These are phyloP conservation scores for Istiophorus platypterus DNA, from an alignment of 2,113 vertebrate species.

Conservation along the genomic window DNA sequence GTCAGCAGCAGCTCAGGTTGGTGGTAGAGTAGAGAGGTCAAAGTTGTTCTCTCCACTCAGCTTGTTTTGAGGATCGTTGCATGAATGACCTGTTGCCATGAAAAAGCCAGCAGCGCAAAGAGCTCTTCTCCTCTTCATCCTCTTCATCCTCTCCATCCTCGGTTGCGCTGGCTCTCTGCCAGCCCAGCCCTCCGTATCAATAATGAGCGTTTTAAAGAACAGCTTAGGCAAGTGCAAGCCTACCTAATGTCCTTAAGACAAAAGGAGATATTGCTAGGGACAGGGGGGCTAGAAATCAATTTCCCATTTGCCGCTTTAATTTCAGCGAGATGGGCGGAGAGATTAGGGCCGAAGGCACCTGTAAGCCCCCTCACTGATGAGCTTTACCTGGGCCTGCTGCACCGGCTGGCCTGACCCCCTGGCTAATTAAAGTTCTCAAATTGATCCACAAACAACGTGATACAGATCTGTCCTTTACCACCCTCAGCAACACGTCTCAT, in stretches of 20 bases:
- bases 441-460: conserved; percentile 86
- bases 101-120: conserved; percentile 53
- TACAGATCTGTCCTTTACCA: conserved; percentile 87
- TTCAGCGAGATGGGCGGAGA: conserved; percentile 85
- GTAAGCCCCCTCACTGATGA: conserved; percentile 83
- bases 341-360: conserved; percentile 86
- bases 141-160: conserved; percentile 68
- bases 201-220: conserved; percentile 88
- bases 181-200: conserved; percentile 79
- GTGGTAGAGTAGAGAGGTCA: conserved; percentile 68
- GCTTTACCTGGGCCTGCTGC: conserved; percentile 81
- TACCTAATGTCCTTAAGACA: conserved; percentile 88
- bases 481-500: conserved; percentile 77
- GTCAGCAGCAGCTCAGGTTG: conserved; percentile 73
- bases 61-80: conserved; percentile 73
- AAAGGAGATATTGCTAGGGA: conserved; percentile 88
- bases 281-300: conserved; percentile 87
- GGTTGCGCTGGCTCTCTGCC: conserved; percentile 76
- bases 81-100: conserved; percentile 70
- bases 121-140: conserved; percentile 63
- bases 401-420: conserved; percentile 75
- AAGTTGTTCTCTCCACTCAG: conserved; percentile 65
- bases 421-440: conserved; percentile 88
- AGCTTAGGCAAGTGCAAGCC: conserved; percentile 86
- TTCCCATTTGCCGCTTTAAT: conserved; percentile 90